Percentiles rank a stretch among this genome's conserved stretches.
phyloP scores from a whole-genome alignment of 35 echinoderm and acorn worm genomes.

The Hemicentrotus pulcherrimus region DNA sequence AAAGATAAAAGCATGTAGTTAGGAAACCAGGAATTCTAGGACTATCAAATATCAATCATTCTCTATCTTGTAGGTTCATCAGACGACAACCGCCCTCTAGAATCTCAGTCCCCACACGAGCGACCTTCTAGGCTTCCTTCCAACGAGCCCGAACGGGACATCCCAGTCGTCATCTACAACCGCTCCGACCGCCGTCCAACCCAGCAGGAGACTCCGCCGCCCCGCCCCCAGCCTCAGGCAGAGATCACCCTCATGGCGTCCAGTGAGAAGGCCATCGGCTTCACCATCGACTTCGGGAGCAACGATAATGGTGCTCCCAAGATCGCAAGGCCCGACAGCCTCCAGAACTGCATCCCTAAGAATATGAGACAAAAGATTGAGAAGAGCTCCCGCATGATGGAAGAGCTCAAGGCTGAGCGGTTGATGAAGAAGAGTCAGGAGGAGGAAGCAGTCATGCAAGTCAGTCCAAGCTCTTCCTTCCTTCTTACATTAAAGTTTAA shows the following conservation, averaged over 20 bases:
- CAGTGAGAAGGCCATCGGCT: constrained; percentile 77
- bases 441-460: constrained; percentile 31
- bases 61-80: neutral
- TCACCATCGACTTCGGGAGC: constrained; percentile 80
- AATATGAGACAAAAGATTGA: constrained; percentile 75
- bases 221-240: constrained; percentile 48
- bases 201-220: constrained; percentile 1
- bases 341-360: constrained; percentile 77
- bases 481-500: no score
- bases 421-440: constrained; percentile 70
- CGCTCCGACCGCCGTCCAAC: constrained; percentile 59
- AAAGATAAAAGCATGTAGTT: no score
- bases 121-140: constrained; percentile 49
- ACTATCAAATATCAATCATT: neutral
- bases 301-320: constrained; percentile 61
- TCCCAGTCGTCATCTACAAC: constrained; percentile 77
- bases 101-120: constrained; percentile 9
- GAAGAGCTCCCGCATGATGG: constrained; percentile 72
- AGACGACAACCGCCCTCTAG: neutral
- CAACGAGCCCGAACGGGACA: constrained; percentile 46
- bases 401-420: constrained; percentile 71
- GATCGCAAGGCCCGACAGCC: constrained; percentile 63
- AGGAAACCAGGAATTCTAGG: neutral
- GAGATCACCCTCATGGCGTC: constrained; percentile 76
- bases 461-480: neutral